These are phyloP conservation scores for Laticauda colubrina DNA, from an alignment of 2,113 vertebrate species.

Conservation along the genomic window DNA sequence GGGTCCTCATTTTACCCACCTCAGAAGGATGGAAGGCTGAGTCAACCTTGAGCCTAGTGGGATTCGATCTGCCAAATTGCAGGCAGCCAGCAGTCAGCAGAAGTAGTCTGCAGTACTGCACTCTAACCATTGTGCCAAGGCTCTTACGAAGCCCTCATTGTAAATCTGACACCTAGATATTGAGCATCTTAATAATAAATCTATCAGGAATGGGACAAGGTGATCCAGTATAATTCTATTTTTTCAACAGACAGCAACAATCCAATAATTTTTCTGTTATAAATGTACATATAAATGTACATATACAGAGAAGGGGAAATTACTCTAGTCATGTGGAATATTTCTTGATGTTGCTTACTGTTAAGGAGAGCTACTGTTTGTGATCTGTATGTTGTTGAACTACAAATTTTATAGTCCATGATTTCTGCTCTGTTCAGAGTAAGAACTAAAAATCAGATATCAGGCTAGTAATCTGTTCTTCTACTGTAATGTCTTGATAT, in stretches of 20 bases:
- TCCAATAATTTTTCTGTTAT: background rate
- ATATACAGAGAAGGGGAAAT: background rate
- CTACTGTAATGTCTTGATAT: background rate
- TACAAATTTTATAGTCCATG: too few relatives aligned
- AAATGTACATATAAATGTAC: background rate
- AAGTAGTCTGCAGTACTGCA: too few relatives aligned
- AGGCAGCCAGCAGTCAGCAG: too few relatives aligned
- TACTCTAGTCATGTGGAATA: background rate
- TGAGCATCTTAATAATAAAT: background rate
- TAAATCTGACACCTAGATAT: background rate
- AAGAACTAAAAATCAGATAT: too few relatives aligned
- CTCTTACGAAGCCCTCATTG: background rate
- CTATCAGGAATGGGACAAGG: background rate
- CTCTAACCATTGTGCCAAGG: too few relatives aligned
- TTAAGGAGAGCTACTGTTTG: background rate
- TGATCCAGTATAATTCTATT: background rate
- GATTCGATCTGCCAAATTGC: too few relatives aligned
- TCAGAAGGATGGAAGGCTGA: too few relatives aligned
- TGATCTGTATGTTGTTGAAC: too few relatives aligned
- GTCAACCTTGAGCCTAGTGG: too few relatives aligned
- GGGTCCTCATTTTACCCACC: too few relatives aligned
- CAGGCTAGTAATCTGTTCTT: background rate
- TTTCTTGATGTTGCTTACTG: background rate
- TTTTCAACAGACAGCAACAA: background rate
- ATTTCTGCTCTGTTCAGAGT: too few relatives aligned